Evolutionary conservation across 2,113 vertebrate genomes (phyloP).

Genomic region (Syngnathus scovelli): DNA sequence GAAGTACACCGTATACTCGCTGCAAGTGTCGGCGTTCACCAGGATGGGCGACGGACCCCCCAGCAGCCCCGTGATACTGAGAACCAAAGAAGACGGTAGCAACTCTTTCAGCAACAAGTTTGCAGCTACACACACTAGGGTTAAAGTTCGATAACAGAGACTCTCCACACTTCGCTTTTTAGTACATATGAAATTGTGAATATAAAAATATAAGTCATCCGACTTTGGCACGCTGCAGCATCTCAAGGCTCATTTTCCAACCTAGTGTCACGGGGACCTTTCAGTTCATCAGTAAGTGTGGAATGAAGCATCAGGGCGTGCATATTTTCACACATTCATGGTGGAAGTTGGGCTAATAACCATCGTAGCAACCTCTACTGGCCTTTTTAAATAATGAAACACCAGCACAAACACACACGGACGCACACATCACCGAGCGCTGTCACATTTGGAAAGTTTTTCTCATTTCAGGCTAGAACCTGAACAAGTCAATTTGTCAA

Average conservation of each 20-base stretch:
- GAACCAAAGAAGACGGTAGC: constrained; percentile 89
- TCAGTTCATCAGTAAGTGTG: neutral
- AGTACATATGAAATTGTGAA: too few relatives aligned
- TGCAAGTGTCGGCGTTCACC: constrained; percentile 86
- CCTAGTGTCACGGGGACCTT: neutral
- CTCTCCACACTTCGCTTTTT: too few relatives aligned
- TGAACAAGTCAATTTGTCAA: constrained; percentile 54
- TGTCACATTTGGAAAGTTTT: constrained; percentile 64
- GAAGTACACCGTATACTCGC: constrained; percentile 79
- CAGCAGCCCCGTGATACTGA: constrained; percentile 71
- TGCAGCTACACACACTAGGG: too few relatives aligned
- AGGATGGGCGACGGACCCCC: constrained; percentile 81
- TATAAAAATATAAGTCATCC: too few relatives aligned
- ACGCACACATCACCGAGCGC: constrained; percentile 36
- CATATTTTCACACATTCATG: constrained; percentile 6
- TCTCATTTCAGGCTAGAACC: constrained; percentile 63
- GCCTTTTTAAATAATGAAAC: constrained; percentile 28
- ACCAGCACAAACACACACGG: constrained; percentile 4
- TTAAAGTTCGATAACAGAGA: too few relatives aligned
- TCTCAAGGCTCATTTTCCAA: neutral
- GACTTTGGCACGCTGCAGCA: neutral
- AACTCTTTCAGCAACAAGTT: neutral
- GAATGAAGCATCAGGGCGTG: neutral
- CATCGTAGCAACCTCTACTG: constrained; percentile 5
- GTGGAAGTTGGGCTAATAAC: constrained; percentile 18